Evolutionary conservation across 2,113 vertebrate genomes (phyloP).

Genomic region (Rallus limicola): DNA sequence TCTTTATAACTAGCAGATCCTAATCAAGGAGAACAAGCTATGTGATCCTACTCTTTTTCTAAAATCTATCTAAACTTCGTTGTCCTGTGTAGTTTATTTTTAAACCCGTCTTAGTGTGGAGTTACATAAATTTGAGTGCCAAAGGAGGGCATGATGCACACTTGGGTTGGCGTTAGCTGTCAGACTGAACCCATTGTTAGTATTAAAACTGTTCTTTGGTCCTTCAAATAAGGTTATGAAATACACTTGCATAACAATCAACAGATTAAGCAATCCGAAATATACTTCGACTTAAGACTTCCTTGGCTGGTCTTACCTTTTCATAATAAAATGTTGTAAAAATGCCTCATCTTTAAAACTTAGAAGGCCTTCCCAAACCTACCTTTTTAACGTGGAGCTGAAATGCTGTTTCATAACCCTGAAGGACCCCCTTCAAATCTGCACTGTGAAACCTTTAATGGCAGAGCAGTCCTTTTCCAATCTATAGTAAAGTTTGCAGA

Average conservation of each 20-base stretch:
- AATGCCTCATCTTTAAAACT: not conserved
- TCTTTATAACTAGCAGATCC: not conserved
- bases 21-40: not conserved
- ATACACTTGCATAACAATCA: conserved; percentile 68
- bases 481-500: conserved; percentile 31
- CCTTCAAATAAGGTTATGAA: conserved; percentile 61
- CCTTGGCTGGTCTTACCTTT: conserved; percentile 6
- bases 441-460: not conserved
- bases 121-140: conserved; percentile 4
- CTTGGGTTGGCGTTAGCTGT: conserved; percentile 47
- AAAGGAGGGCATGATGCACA: conserved; percentile 27
- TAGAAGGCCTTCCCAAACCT: not conserved
- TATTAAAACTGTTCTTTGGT: conserved; percentile 51
- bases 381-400: not conserved
- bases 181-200: conserved; percentile 46
- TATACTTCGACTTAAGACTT: conserved; percentile 4
- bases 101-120: not conserved
- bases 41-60: not conserved
- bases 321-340: not conserved
- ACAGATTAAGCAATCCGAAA: conserved; percentile 60
- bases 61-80: not conserved
- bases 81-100: not conserved
- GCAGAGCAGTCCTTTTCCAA: conserved; percentile 7
- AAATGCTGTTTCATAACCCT: conserved; percentile 49
- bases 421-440: conserved; percentile 54